Conservation (phyloP, 2,888 invertebrate species). For the Synergus itoensis region DNA sequence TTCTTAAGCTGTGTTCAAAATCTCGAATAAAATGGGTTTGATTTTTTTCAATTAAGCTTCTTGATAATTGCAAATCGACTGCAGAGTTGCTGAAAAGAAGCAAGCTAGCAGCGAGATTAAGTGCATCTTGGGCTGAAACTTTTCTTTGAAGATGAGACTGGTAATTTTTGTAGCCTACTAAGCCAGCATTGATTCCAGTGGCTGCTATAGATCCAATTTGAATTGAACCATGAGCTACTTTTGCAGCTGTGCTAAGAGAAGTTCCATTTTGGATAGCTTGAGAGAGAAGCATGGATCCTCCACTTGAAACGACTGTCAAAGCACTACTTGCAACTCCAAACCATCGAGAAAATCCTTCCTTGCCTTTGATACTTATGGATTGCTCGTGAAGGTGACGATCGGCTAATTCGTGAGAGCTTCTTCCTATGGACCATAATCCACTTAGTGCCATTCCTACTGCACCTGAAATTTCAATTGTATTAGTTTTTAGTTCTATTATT, state of each 20-base stretch:
- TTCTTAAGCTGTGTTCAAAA: constrained; percentile 60
- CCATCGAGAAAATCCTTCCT: constrained; percentile 61
- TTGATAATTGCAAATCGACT: constrained; percentile 60
- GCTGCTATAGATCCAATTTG: constrained; percentile 22
- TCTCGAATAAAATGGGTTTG: constrained; percentile 64
- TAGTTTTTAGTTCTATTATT: not conserved
- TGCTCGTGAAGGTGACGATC: constrained; percentile 65
- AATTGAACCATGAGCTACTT: constrained; percentile 55
- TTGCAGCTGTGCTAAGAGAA: constrained; percentile 52
- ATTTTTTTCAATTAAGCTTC: constrained; percentile 58
- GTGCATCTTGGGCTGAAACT: constrained; percentile 39
- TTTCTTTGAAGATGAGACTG: constrained; percentile 13
- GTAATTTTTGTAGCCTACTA: constrained; percentile 55
- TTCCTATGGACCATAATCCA: constrained; percentile 59
- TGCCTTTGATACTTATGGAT: constrained; percentile 55
- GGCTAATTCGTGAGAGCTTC: constrained; percentile 57
- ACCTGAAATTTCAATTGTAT: not conserved
- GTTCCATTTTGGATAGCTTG: constrained; percentile 57
- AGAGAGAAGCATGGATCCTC: constrained; percentile 58
- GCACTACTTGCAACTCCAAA: constrained; percentile 61
- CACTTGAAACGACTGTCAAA: constrained; percentile 58
- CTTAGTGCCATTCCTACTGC: constrained; percentile 33
- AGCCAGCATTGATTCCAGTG: constrained; percentile 56
- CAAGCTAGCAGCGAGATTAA: constrained; percentile 60
- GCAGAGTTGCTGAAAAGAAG: constrained; percentile 65